These are phyloP conservation scores for Acanthaster planci DNA, from an alignment of 35 echinoderm and acorn worm species.

Conservation along the genomic window DNA sequence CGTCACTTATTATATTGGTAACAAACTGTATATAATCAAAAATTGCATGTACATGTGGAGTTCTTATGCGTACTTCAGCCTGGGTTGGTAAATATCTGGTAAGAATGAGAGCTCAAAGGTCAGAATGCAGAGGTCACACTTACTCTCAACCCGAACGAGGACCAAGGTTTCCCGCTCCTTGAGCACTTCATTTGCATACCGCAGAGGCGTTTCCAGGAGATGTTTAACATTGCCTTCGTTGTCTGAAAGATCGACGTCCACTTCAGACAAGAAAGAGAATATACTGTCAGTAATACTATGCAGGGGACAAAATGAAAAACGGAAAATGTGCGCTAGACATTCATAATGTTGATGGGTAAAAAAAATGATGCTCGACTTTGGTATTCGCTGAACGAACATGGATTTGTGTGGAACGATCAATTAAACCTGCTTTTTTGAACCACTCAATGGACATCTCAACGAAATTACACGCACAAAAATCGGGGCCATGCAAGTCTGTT, in stretches of 20 bases:
- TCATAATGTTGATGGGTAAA: background rate
- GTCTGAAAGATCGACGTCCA: constrained; percentile 87
- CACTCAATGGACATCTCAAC: too few species aligned
- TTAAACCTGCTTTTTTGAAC: too few species aligned
- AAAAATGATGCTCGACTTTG: background rate
- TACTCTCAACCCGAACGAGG: constrained; percentile 84
- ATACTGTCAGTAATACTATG: background rate
- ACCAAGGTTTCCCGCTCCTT: constrained; percentile 84
- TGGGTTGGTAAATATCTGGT: too few species aligned
- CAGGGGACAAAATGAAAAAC: background rate
- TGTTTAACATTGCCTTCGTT: constrained; percentile 89
- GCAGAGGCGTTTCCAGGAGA: constrained; percentile 57
- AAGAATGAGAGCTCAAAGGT: background rate
- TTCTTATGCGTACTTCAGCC: too few species aligned
- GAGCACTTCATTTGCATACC: constrained; percentile 88
- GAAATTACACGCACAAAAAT: too few species aligned
- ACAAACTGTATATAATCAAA: too few species aligned
- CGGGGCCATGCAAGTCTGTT: too few species aligned
- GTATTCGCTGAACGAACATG: background rate
- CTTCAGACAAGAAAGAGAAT: constrained; percentile 39
- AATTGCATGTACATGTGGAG: too few species aligned
- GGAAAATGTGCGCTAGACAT: too few species aligned
- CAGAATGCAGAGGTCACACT: constrained; percentile 29
- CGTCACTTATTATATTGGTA: too few species aligned
- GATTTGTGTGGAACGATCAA: too few species aligned